Evolutionary conservation across 2,113 vertebrate species (phyloP), one percentile per base, ranked within the genome.

Genomic region (Lethenteron reissneri): DNA sequence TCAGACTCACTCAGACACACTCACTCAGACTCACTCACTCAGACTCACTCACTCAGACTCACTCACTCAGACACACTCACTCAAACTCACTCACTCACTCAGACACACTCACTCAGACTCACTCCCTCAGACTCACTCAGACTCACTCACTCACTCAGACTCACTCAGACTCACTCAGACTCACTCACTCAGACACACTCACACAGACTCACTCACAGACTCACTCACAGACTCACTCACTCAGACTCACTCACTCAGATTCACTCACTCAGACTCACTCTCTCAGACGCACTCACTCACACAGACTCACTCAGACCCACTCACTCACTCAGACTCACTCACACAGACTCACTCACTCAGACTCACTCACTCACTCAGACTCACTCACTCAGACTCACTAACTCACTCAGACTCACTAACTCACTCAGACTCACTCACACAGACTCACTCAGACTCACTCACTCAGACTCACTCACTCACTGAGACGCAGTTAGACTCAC

Each of bases 101-200:
- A n/a, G n/a, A n/a, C n/a, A n/a, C 25, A 41, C 25, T 41, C 25
- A 41, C 25, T 41, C 25, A 41, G 25, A 41, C 25, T 41, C 69
- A 21, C 69, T 21, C 10, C 2, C 69, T 70, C 69, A 3, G 19
- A 11, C 2, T 70, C 69, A 70, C 69, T 70, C 69, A 70, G 19
- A 70, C 69, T 70, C 69, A 70, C 69, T 11, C 25, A 41, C 60
- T 15, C 60, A 64, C 60, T 15, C 60, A 64, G 14, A 64, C 60
- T 15, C 60, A 64, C 60, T 4, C 60, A 64, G 14, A 64, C 60
- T 15, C 3, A 64, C 60, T 15, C 60, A 64, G 14, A 64, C 60
- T 15, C 60, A 64, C 60, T 15, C 25, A 41, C 25, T 41, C 25
- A 4, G 25, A 41, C 25, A 4, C 25, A 41, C 25, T 41, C 60